These are phyloP conservation scores for Heliconius aoede DNA, from an alignment of 2,888 invertebrate genomes.

Conservation along the genomic window DNA sequence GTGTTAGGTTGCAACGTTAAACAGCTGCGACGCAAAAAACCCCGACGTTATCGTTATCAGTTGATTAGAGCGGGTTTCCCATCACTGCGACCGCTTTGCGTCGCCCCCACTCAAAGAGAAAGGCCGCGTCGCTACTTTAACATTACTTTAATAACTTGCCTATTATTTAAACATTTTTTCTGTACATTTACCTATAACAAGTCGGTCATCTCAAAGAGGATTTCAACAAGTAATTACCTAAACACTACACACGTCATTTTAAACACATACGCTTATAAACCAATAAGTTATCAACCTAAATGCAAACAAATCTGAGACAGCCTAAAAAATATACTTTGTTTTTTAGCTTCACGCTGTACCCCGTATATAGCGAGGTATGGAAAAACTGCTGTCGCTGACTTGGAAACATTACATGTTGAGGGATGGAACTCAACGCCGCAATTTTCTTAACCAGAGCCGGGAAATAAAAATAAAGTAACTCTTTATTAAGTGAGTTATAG, in stretches of 20 bases:
- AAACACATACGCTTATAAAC: too few species aligned
- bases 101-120: constrained; percentile 12
- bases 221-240: not conserved
- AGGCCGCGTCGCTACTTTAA: constrained; percentile 8
- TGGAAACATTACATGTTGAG: too few species aligned
- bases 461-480: not conserved
- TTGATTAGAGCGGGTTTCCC: constrained; percentile 57
- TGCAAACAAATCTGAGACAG: not conserved
- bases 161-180: not conserved
- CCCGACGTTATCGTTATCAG: constrained; percentile 55
- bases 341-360: too few species aligned
- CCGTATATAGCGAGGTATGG: not conserved
- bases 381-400: too few species aligned
- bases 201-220: not conserved
- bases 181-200: not conserved
- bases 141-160: not conserved
- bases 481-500: too few species aligned
- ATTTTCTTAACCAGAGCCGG: not conserved
- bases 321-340: not conserved
- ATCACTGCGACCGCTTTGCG: not conserved
- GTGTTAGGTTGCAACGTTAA: constrained; percentile 17
- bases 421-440: too few species aligned
- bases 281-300: too few species aligned
- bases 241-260: not conserved
- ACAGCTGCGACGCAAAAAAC: constrained; percentile 34